Evolutionary conservation across 2,888 invertebrate genomes (phyloP).

Genomic region (Alcis repandata): DNA sequence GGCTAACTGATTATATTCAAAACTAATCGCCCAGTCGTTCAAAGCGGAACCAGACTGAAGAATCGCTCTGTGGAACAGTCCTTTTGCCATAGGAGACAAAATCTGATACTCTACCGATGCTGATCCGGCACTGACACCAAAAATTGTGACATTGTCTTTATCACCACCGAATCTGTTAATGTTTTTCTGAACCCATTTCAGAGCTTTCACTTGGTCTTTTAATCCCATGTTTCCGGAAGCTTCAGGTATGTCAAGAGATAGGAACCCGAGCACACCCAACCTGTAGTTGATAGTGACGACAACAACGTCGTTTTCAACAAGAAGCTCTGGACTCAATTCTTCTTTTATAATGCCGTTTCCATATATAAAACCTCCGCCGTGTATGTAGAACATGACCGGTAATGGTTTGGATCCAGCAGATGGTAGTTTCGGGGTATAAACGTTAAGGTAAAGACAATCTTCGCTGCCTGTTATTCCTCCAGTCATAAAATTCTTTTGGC

Average conservation of each 20-base stretch:
- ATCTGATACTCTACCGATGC: slow-evolving; percentile 66
- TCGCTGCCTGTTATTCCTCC: slow-evolving; percentile 60
- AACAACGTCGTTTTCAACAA: slow-evolving; percentile 67
- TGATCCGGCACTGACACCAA: slow-evolving; percentile 67
- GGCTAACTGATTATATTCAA: slow-evolving; percentile 53
- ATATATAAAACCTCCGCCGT: slow-evolving; percentile 71
- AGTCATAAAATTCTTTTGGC: slow-evolving; percentile 53
- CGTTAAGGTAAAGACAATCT: slow-evolving; percentile 73
- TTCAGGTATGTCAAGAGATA: slow-evolving; percentile 66
- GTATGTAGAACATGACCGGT: slow-evolving; percentile 71
- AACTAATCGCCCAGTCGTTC: slow-evolving; percentile 65
- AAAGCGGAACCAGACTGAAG: slow-evolving; percentile 66
- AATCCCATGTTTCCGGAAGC: slow-evolving; percentile 73
- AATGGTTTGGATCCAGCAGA: slow-evolving; percentile 42
- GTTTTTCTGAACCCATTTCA: slow-evolving; percentile 69
- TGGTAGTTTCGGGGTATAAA: slow-evolving; percentile 66
- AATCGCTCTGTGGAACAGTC: slow-evolving; percentile 69
- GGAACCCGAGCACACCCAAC: slow-evolving; percentile 70
- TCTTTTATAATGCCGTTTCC: slow-evolving; percentile 65
- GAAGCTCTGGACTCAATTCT: slow-evolving; percentile 67
- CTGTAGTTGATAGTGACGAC: slow-evolving; percentile 77
- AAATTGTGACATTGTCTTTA: slow-evolving; percentile 65
- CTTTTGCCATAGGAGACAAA: slow-evolving; percentile 60
- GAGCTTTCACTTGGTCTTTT: slow-evolving; percentile 70
- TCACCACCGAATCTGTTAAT: slow-evolving; percentile 66